Evolutionary conservation across 2,888 invertebrate species (phyloP).

Genomic region (Synanthedon myopaeformis): DNA sequence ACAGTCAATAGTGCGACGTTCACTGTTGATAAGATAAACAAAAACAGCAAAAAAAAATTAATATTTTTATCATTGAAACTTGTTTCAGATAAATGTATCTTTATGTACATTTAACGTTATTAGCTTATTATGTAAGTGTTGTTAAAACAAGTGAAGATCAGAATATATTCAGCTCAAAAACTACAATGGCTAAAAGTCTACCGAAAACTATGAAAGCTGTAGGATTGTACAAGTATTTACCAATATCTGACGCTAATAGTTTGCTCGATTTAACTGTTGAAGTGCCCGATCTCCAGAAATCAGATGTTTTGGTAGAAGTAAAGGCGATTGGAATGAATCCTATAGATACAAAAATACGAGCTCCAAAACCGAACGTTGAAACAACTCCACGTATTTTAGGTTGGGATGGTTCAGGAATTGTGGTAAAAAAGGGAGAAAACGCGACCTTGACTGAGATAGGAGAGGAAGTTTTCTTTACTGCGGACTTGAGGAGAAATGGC

Average conservation of each 20-base stretch:
- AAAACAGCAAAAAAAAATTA: too few species aligned
- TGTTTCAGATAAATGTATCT: too few species aligned
- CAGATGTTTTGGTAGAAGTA: conserved; percentile 49
- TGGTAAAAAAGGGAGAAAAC: conserved; percentile 37
- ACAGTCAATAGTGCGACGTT: too few species aligned
- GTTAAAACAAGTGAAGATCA: not conserved
- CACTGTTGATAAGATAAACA: too few species aligned
- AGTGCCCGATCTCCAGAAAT: conserved; percentile 30
- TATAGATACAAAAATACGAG: conserved; percentile 47
- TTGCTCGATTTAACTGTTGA: conserved; percentile 45
- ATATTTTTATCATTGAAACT: too few species aligned
- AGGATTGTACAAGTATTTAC: conserved; percentile 52
- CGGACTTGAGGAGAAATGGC: conserved; percentile 39
- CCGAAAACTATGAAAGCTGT: conserved; percentile 55
- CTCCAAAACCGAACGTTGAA: conserved; percentile 43
- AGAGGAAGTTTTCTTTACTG: conserved; percentile 53
- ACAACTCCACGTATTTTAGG: conserved; percentile 40
- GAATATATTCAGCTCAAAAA: not conserved
- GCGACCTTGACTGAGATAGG: conserved; percentile 36
- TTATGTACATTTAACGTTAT: not conserved
- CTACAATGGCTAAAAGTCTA: conserved; percentile 17
- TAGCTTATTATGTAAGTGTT: not conserved
- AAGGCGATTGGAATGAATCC: conserved; percentile 54
- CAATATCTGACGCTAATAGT: conserved; percentile 41
- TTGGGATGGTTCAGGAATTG: conserved; percentile 51